These are phyloP conservation scores for Drosophila eugracilis DNA, from an alignment of 1,140 invertebrate species.

Conservation along the genomic window DNA sequence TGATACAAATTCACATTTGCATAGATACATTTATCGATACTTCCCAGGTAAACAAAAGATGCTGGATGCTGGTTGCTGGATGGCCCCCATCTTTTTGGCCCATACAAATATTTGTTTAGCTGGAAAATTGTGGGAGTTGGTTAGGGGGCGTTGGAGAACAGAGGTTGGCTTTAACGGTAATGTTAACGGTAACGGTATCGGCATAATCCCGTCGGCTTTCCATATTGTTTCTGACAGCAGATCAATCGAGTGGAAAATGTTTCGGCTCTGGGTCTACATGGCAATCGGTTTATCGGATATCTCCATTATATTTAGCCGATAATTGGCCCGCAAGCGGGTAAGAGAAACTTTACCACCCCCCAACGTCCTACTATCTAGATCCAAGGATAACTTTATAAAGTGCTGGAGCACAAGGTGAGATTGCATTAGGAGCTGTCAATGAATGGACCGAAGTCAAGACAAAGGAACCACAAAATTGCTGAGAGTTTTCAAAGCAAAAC, in stretches of 20 bases:
- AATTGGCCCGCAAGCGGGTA: constrained; percentile 38
- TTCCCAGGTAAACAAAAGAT: constrained; percentile 36
- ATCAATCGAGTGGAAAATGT: constrained; percentile 53
- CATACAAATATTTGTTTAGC: constrained; percentile 30
- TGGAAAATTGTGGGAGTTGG: not conserved
- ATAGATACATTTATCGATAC: constrained; percentile 47
- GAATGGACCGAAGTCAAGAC: constrained; percentile 38
- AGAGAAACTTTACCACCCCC: not conserved
- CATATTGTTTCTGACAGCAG: constrained; percentile 46
- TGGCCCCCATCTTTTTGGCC: constrained; percentile 14
- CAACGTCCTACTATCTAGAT: not conserved
- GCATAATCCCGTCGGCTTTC: constrained; percentile 31
- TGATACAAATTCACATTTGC: constrained; percentile 40
- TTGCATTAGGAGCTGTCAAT: constrained; percentile 57
- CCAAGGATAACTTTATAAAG: constrained; percentile 55
- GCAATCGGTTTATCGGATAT: constrained; percentile 42
- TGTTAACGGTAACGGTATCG: constrained; percentile 20
- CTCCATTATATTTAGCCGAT: constrained; percentile 48
- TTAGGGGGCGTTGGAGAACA: not conserved
- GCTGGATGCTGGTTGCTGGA: not conserved
- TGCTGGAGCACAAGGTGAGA: constrained; percentile 52
- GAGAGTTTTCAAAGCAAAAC: constrained; percentile 55
- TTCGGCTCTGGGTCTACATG: constrained; percentile 14
- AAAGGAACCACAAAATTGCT: constrained; percentile 48
- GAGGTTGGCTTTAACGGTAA: constrained; percentile 3